phyloP scores from a whole-genome alignment of 2,797 vertebrate genomes.

The Siniperca undulata region DNA sequence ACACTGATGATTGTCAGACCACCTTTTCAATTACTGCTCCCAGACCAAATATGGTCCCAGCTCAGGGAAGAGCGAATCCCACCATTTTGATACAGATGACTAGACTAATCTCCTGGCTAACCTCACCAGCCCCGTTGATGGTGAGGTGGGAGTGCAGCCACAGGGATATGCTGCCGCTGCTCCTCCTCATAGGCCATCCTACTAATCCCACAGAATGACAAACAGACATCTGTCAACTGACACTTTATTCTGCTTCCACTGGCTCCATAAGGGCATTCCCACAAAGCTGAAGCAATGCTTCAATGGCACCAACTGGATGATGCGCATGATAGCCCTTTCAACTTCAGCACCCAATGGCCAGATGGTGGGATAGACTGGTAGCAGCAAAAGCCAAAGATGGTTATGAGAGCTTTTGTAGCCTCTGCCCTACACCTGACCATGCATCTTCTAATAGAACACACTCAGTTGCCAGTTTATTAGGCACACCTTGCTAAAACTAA shows the following conservation, averaged over 20 bases:
- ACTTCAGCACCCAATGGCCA: conserved; percentile 34
- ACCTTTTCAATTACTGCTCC: conserved; percentile 8
- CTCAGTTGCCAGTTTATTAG: background rate
- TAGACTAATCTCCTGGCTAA: conserved; percentile 6
- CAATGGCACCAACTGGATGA: conserved; percentile 20
- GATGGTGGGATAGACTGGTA: conserved; percentile 47
- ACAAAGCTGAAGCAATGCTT: conserved; percentile 3
- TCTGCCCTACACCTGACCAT: conserved; percentile 21
- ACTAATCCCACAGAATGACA: conserved; percentile 9
- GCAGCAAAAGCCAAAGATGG: conserved; percentile 32
- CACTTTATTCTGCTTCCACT: background rate
- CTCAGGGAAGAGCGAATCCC: conserved; percentile 15
- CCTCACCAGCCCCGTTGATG: background rate
- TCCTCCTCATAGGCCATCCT: background rate
- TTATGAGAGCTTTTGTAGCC: conserved; percentile 1
- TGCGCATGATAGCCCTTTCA: conserved; percentile 20
- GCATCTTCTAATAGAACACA: conserved; percentile 16
- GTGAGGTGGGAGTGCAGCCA: background rate
- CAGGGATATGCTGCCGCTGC: background rate
- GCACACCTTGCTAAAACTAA: background rate
- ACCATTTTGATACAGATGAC: background rate
- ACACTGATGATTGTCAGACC: conserved; percentile 6
- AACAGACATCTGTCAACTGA: conserved; percentile 32
- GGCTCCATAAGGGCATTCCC: background rate
- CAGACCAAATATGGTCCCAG: conserved; percentile 6